Conservation (phyloP, 2,797 vertebrate genomes). For the Philypnodon macrostomus region DNA sequence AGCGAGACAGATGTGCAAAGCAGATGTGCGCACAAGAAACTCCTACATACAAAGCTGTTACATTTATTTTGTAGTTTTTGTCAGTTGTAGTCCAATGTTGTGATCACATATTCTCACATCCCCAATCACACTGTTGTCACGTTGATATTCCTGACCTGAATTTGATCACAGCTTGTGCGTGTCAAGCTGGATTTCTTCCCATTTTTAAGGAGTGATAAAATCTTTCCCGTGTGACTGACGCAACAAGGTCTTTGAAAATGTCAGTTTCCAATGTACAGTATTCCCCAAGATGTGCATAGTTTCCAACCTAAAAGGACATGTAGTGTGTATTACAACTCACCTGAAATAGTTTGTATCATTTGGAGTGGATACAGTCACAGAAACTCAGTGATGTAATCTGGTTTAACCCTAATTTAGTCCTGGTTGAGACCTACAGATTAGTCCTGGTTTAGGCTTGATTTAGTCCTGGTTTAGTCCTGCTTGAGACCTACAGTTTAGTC, state of each 20-base stretch:
- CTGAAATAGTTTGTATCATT: not conserved
- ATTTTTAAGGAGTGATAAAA: slow-evolving; percentile 14
- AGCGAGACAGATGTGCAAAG: slow-evolving; percentile 63
- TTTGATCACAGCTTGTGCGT: slow-evolving; percentile 3
- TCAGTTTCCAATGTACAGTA: not conserved
- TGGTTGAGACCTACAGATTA: too few species aligned
- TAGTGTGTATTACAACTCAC: not conserved
- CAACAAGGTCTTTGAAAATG: not conserved
- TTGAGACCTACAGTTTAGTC: too few species aligned
- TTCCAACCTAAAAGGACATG: not conserved
- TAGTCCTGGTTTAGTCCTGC: too few species aligned
- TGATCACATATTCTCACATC: too few species aligned
- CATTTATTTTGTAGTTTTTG: slow-evolving; percentile 21
- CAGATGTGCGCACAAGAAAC: slow-evolving; percentile 60
- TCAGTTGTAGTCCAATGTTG: too few species aligned
- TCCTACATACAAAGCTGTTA: slow-evolving; percentile 29
- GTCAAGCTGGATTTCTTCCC: slow-evolving; percentile 11
- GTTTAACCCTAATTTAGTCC: too few species aligned
- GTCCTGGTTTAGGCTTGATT: too few species aligned
- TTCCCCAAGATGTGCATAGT: not conserved
- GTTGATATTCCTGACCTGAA: slow-evolving; percentile 13
- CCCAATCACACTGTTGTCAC: too few species aligned
- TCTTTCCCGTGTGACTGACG: slow-evolving; percentile 6
- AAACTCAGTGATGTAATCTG: too few species aligned
- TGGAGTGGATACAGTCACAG: too few species aligned